Evolutionary conservation across 2,113 vertebrate genomes (phyloP).

Genomic region (Vireo altiloquus): DNA sequence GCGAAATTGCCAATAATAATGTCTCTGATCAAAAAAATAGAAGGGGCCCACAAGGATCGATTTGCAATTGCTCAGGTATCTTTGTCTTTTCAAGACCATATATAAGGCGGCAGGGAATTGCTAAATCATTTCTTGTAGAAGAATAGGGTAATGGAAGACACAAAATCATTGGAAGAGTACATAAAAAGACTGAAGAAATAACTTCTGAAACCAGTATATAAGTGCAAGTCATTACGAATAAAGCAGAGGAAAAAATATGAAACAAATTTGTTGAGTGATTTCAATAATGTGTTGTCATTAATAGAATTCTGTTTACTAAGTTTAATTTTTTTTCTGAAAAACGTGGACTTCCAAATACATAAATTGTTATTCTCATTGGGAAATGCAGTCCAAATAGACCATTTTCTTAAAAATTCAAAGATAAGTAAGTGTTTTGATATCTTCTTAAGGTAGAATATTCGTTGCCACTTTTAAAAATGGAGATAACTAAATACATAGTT

Average conservation of each 20-base stretch:
- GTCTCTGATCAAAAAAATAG: background rate
- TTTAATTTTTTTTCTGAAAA: conserved; percentile 8
- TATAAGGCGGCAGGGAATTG: background rate
- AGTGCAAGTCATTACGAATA: background rate
- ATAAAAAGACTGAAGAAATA: background rate
- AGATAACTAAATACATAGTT: background rate
- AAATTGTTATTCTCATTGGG: background rate
- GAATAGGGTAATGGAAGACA: background rate
- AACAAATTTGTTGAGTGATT: too few species aligned
- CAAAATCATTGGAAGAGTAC: background rate
- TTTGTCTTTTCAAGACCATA: background rate
- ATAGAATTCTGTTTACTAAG: background rate
- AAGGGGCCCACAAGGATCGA: background rate
- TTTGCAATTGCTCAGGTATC: background rate
- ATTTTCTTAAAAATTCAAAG: background rate
- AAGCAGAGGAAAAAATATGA: background rate
- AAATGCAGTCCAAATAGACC: background rate
- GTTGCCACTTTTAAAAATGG: background rate
- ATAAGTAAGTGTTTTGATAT: background rate
- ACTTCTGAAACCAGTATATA: background rate
- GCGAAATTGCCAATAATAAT: background rate
- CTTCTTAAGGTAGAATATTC: background rate
- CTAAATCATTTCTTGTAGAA: background rate
- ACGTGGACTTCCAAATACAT: background rate
- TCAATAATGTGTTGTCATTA: background rate